Conservation (phyloP, 1,140 invertebrate species). For the Drosophila simulans region DNA sequence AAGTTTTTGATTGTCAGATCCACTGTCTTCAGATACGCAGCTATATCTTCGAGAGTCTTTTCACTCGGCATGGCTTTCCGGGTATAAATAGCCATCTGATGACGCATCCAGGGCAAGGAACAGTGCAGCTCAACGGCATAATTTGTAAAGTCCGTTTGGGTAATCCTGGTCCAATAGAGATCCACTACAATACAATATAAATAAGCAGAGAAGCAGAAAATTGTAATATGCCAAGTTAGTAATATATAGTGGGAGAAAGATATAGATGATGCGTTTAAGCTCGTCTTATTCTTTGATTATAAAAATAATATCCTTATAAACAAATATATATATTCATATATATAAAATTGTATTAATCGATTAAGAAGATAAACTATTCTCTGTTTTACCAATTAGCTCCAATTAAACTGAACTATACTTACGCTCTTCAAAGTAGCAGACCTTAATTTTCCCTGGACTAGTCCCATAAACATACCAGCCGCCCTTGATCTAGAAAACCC, state of each 20-base stretch:
- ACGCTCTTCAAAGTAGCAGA: constrained; percentile 45
- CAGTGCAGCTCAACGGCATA: constrained; percentile 62
- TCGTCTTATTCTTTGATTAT: too few species aligned
- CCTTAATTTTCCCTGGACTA: constrained; percentile 10
- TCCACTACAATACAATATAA: constrained; percentile 34
- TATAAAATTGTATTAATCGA: too few species aligned
- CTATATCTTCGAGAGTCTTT: constrained; percentile 4
- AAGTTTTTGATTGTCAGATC: constrained; percentile 14
- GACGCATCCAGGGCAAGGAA: constrained; percentile 58
- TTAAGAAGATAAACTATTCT: too few species aligned
- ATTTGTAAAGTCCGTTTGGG: constrained; percentile 48
- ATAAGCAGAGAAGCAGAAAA: too few species aligned
- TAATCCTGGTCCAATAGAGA: constrained; percentile 63
- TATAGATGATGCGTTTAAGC: too few species aligned
- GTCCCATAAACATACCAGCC: constrained; percentile 62
- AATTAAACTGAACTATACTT: constrained; percentile 17
- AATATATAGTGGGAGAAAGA: too few species aligned
- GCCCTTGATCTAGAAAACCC: constrained; percentile 50
- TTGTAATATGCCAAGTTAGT: too few species aligned
- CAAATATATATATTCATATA: too few species aligned
- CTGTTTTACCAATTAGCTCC: too few species aligned
- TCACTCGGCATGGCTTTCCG: constrained; percentile 4
- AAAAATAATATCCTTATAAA: neutral
- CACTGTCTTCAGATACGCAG: constrained; percentile 37
- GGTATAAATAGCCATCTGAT: constrained; percentile 59